Percentiles rank a stretch among this genome's conserved stretches.
These are phyloP conservation scores for Lepilemur ruficaudatus DNA, from an alignment of 2,797 vertebrate species.

Conservation along the genomic window DNA sequence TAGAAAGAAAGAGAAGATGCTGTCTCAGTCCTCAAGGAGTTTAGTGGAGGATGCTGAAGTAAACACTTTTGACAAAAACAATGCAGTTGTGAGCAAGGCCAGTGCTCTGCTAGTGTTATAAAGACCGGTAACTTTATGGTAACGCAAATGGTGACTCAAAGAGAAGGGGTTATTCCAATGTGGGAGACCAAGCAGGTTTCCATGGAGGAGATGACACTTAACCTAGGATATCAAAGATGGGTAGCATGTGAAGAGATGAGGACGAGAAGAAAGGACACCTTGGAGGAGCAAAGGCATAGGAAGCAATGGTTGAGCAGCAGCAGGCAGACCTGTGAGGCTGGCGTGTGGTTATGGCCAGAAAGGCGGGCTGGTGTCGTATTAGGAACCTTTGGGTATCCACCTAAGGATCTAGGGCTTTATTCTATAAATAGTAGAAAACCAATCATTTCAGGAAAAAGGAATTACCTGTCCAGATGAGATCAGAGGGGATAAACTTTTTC, in stretches of 20 bases:
- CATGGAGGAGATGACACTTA: not conserved
- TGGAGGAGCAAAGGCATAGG: not conserved
- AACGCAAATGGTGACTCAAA: not conserved
- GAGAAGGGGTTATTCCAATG: not conserved
- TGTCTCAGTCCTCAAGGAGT: not conserved
- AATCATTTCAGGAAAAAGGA: slow-evolving; percentile 15
- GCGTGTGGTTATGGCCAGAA: not conserved
- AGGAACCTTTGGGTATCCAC: not conserved
- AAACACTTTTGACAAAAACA: not conserved
- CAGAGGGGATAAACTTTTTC: not conserved
- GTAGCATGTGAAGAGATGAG: not conserved
- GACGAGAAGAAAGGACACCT: not conserved
- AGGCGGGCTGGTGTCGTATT: not conserved
- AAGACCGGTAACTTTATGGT: not conserved
- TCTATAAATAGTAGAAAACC: not conserved
- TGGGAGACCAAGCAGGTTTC: not conserved
- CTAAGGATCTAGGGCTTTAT: not conserved
- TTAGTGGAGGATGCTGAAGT: not conserved
- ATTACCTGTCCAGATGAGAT: not conserved
- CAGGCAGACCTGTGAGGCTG: not conserved
- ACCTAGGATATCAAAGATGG: not conserved
- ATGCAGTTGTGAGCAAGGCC: not conserved
- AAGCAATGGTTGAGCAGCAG: not conserved
- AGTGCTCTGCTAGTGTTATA: not conserved
- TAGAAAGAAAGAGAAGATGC: not conserved